Percentiles rank a stretch among this genome's conserved stretches.
phyloP scores from a whole-genome alignment of 2,113 vertebrate genomes.

The Sardina pilchardus region DNA sequence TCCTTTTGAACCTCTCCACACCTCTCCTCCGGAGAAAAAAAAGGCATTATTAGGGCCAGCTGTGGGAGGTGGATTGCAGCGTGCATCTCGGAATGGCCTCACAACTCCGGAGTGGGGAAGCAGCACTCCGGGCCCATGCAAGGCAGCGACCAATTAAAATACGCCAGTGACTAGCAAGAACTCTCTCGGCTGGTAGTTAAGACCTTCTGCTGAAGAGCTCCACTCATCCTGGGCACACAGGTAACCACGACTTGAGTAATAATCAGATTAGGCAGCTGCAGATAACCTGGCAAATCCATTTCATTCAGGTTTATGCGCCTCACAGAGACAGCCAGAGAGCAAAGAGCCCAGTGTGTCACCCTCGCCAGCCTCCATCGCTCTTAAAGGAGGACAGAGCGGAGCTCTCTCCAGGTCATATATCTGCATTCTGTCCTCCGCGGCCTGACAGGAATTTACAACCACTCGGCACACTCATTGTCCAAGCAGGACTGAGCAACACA shows the following conservation, averaged over 20 bases:
- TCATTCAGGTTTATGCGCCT: constrained; percentile 3
- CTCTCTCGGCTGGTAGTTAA: neutral
- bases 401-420: neutral
- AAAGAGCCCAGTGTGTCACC: neutral
- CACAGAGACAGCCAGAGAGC: neutral
- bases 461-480: neutral
- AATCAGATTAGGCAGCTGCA: constrained; percentile 9
- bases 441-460: neutral
- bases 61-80: neutral
- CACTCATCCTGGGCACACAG: neutral
- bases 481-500: neutral
- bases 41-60: neutral
- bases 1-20: neutral
- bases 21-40: neutral
- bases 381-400: neutral
- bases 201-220: neutral
- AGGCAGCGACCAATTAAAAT: neutral
- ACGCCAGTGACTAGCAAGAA: neutral
- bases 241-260: neutral
- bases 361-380: neutral
- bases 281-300: constrained; percentile 4
- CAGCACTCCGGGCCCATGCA: neutral
- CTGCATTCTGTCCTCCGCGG: neutral
- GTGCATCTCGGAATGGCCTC: neutral
- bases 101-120: neutral